Conservation (phyloP, 2,797 vertebrate species). For the Halcyon chelicuti region DNA sequence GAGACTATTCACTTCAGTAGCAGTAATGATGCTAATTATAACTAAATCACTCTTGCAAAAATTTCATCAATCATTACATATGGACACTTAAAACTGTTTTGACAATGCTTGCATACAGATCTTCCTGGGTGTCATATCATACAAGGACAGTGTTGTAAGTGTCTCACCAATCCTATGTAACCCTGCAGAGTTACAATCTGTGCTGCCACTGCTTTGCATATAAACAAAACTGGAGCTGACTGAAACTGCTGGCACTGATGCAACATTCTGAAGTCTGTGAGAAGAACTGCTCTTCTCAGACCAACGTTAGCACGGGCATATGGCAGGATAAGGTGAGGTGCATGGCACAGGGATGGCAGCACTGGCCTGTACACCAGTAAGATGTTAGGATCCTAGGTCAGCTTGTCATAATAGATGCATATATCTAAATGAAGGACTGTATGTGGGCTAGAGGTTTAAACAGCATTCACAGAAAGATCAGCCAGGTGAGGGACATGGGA, state of each 20-base stretch:
- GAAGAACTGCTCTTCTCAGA: not conserved
- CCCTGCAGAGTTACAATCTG: not conserved
- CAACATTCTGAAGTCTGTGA: not conserved
- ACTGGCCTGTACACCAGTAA: not conserved
- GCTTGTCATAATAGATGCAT: not conserved
- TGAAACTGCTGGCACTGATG: not conserved
- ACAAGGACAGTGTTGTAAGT: not conserved
- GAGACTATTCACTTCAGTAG: not conserved
- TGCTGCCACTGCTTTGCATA: not conserved
- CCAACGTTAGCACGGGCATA: not conserved
- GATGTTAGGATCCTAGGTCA: not conserved
- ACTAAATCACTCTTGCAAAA: not conserved
- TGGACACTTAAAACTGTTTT: not conserved
- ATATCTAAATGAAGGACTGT: not conserved
- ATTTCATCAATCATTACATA: not conserved
- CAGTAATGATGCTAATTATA: not conserved
- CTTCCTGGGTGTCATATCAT: not conserved
- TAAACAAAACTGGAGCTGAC: not conserved
- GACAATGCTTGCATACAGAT: not conserved
- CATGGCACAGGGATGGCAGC: not conserved
- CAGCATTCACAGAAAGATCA: not conserved
- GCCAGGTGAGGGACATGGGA: not conserved
- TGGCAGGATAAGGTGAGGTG: not conserved
- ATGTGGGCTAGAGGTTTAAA: not conserved
- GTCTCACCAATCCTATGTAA: not conserved